Evolutionary conservation across 2,888 invertebrate species (phyloP).

Genomic region (Drosophila melanosoma): DNA sequence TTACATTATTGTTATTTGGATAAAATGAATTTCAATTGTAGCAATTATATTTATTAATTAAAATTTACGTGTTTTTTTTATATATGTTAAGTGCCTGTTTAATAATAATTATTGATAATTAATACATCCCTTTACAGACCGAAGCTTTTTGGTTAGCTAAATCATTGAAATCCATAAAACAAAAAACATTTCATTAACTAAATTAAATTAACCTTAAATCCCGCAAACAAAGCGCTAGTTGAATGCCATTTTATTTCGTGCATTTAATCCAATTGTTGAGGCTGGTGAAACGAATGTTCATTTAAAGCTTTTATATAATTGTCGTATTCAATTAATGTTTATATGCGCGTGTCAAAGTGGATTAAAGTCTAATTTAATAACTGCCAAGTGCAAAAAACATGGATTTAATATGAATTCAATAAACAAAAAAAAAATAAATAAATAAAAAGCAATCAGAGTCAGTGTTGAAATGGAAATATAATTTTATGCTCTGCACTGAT

Average conservation of each 20-base stretch:
- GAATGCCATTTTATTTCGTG: slow-evolving; percentile 62
- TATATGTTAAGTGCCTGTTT: not conserved
- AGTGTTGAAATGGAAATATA: slow-evolving; percentile 31
- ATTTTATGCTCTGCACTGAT: slow-evolving; percentile 30
- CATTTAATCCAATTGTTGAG: slow-evolving; percentile 72
- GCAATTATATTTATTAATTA: not conserved
- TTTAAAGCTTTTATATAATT: slow-evolving; percentile 72
- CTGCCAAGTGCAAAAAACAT: slow-evolving; percentile 28
- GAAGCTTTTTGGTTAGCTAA: slow-evolving; percentile 34
- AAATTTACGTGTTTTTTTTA: not conserved
- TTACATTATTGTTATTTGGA: not conserved
- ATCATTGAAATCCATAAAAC: slow-evolving; percentile 11
- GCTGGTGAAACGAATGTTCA: slow-evolving; percentile 53
- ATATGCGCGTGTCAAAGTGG: slow-evolving; percentile 65
- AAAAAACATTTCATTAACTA: slow-evolving; percentile 64
- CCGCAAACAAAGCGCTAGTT: slow-evolving; percentile 56
- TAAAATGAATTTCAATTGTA: not conserved
- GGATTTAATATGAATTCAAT: slow-evolving; percentile 16
- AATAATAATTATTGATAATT: slow-evolving; percentile 27
- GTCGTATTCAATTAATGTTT: slow-evolving; percentile 72
- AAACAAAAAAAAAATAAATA: slow-evolving; percentile 8
- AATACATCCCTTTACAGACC: slow-evolving; percentile 13
- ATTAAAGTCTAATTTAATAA: slow-evolving; percentile 77
- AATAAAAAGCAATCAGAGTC: not conserved
- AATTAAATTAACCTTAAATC: slow-evolving; percentile 68